Evolutionary conservation across 2,888 invertebrate genomes (phyloP).

Genomic region (Tenthredo scrophulariae): DNA sequence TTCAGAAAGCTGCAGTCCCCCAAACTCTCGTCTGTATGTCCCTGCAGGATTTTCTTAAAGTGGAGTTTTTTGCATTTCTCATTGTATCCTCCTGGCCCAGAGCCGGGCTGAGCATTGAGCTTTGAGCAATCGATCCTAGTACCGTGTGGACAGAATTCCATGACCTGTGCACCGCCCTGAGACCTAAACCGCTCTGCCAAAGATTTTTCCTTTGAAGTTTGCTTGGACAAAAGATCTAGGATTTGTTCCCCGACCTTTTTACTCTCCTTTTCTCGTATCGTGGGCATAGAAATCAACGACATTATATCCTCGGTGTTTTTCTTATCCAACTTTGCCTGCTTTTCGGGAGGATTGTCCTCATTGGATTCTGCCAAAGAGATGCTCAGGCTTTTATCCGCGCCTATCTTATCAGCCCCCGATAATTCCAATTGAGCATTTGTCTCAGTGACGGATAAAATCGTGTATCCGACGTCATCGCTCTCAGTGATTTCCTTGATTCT

Average conservation of each 20-base stretch:
- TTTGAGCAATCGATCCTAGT: conserved; percentile 92
- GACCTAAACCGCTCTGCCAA: conserved; percentile 97
- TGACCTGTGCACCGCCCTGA: conserved; percentile 94
- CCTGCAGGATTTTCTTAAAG: conserved; percentile 97
- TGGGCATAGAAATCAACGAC: conserved; percentile 94
- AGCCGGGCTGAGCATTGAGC: conserved; percentile 65
- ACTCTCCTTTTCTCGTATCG: conserved; percentile 96
- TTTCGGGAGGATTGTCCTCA: conserved; percentile 68
- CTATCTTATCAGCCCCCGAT: conserved; percentile 64
- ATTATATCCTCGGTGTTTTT: conserved; percentile 79
- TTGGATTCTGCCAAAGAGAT: conserved; percentile 69
- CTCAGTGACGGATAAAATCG: conserved; percentile 71
- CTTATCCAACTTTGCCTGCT: conserved; percentile 71
- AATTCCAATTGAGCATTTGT: conserved; percentile 65
- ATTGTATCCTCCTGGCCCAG: conserved; percentile 72
- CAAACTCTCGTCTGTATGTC: conserved; percentile 95
- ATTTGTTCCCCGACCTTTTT: conserved; percentile 98
- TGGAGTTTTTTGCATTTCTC: conserved; percentile 93
- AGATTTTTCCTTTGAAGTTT: conserved; percentile 97
- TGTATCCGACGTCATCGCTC: conserved; percentile 74
- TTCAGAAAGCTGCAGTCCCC: conserved; percentile 99
- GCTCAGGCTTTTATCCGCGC: conserved; percentile 64
- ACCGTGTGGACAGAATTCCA: conserved; percentile 98
- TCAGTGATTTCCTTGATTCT: conserved; percentile 76
- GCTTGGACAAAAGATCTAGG: conserved; percentile 94